A percentile compares a stretch with the other conserved stretches of the same genome.
Conservation (phyloP, 1,140 invertebrate species). For the Neodiprion pinetum region DNA sequence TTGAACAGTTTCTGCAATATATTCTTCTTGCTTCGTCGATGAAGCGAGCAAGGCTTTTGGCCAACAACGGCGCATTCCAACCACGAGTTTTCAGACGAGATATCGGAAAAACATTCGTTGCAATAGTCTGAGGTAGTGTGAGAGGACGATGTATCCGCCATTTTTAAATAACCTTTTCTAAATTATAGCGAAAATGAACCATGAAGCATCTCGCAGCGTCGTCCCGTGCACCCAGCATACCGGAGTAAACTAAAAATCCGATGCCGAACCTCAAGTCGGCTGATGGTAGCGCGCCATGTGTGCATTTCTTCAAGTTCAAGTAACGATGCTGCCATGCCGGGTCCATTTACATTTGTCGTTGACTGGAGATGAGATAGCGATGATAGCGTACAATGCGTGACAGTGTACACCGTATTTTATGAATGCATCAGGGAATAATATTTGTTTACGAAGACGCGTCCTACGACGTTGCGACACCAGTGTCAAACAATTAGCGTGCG, state of each 20-base stretch:
- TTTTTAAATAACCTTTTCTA: constrained; percentile 59
- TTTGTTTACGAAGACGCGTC: too few species aligned
- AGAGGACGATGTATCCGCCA: constrained; percentile 62
- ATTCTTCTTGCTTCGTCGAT: constrained; percentile 44
- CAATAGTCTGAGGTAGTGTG: constrained; percentile 60
- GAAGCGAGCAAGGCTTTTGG: constrained; percentile 44
- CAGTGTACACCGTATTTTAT: too few species aligned
- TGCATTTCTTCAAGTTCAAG: neutral
- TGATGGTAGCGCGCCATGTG: neutral
- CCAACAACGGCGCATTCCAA: constrained; percentile 49
- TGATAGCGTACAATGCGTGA: too few species aligned
- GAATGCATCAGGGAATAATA: too few species aligned
- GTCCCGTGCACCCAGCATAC: too few species aligned
- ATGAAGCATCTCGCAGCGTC: too few species aligned
- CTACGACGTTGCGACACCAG: too few species aligned
- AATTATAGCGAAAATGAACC: neutral
- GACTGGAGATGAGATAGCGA: too few species aligned
- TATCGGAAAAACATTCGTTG: constrained; percentile 58
- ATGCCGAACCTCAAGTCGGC: neutral
- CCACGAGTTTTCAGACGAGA: constrained; percentile 52
- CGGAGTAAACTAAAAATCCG: neutral
- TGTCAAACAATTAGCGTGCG: too few species aligned
- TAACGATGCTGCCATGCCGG: too few species aligned
- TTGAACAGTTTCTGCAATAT: constrained; percentile 55
- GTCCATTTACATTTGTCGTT: too few species aligned